A percentile compares a stretch with the other conserved stretches of the same genome.
phyloP scores from a whole-genome alignment of 92 coral and sea anemone genomes.

The Plumapathes pennacea region DNA sequence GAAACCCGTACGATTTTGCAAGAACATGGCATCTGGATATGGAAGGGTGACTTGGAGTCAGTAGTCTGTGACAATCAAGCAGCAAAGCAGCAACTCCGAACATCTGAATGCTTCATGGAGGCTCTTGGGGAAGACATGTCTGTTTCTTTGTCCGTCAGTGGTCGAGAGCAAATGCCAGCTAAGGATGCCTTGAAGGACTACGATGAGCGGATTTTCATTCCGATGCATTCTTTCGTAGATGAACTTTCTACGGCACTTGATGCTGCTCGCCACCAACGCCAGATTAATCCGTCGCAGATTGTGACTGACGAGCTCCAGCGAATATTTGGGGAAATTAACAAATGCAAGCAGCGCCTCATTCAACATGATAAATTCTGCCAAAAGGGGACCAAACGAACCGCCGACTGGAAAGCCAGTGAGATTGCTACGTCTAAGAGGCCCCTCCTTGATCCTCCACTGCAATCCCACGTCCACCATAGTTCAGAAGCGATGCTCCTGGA shows the following conservation, averaged over 20 bases:
- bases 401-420: neutral
- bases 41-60: no score
- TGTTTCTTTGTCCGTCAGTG: neutral
- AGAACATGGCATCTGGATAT: no score
- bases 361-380: neutral
- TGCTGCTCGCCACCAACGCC: neutral
- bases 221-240: neutral
- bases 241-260: constrained; percentile 1
- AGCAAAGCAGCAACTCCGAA: neutral
- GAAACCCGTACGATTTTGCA: no score
- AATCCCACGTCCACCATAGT: no score
- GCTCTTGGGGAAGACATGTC: neutral
- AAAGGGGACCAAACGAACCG: neutral
- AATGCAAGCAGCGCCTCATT: neutral
- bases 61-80: no score
- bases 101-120: neutral
- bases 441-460: no score
- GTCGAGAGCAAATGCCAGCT: neutral
- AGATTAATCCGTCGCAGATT: neutral
- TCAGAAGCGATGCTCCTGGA: no score
- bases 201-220: neutral
- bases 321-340: neutral
- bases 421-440: no score
- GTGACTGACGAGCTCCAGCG: neutral
- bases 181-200: neutral